Evolutionary conservation across 2,797 vertebrate species (phyloP), one percentile per base, ranked within the genome.

Genomic region (Lepus oiostolus): DNA sequence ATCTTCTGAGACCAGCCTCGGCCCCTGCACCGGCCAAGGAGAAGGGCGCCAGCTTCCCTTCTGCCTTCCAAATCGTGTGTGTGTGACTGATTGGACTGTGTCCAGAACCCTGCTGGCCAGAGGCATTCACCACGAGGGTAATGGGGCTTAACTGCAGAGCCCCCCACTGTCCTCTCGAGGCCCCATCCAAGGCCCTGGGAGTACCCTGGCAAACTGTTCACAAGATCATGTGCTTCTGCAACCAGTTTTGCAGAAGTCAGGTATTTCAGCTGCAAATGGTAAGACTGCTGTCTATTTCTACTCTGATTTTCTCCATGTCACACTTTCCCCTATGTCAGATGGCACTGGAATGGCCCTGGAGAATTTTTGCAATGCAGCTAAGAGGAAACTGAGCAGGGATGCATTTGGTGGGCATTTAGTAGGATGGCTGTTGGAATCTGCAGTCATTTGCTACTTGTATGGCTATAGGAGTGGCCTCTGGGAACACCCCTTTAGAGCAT

Each of bases 301-400:
- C 30, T 54, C 52, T 42, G 10, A 67, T 50, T 62, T 85, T 88
- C 32, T 47, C 11, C 22, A 30, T 58, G 30, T 75, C 24, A 16
- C 10, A 17, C 13, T 35, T 79, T 76, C 28, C 62, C 47, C 79
- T 76, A 32, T n/a, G 52, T 80, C 74, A 47, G 35, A 54, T 75
- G 79, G 50, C 60, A 63, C 38, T 84, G 50, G 50, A n/a, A 80
- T 7, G 50, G 38, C 71, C 30, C 1, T 24, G 54, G 84, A 88
- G 63, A 85, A 89, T 89, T 85, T 72, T 14, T 6, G 79, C 42
- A 42, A 85, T 84, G 63, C 35, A 71, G 24, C 63, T n/a, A 82
- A 76, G 82, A 50, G 35, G 71, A 70, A 30, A 63, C 26, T 24
- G 30, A 38, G 35, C 19, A 30, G 52, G 8, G 52, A 62, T 94